These are phyloP conservation scores for Sminthurinus aureus DNA, from an alignment of 2,888 invertebrate species.

Conservation along the genomic window DNA sequence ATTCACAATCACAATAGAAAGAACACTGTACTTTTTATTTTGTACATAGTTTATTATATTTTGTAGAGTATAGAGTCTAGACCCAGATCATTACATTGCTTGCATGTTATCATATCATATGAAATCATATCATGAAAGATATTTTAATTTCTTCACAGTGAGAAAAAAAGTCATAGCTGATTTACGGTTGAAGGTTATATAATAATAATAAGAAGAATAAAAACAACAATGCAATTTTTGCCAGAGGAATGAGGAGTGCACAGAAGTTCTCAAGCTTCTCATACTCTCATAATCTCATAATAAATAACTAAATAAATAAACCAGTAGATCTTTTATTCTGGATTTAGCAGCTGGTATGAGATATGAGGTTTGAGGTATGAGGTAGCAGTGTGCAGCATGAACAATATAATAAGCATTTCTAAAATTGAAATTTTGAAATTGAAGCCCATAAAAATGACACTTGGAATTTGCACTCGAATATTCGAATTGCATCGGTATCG, in stretches of 20 bases:
- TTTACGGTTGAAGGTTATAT: background rate
- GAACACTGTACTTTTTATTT: too few species aligned
- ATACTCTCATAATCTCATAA: too few species aligned
- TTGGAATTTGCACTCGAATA: background rate
- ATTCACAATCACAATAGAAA: too few species aligned
- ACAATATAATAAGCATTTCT: background rate
- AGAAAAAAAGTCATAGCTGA: background rate
- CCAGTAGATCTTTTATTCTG: too few species aligned
- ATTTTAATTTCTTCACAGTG: background rate
- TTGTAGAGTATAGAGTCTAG: too few species aligned
- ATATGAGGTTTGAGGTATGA: too few species aligned
- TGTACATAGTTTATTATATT: too few species aligned
- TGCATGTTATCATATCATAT: background rate
- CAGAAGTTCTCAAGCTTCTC: background rate
- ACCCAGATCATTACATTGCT: too few species aligned
- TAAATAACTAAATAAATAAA: too few species aligned
- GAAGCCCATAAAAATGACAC: constrained; percentile 14
- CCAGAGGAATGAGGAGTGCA: background rate
- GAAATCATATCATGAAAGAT: background rate
- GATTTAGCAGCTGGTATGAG: too few species aligned
- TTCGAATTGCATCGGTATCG: background rate
- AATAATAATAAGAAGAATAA: background rate
- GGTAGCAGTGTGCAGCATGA: background rate
- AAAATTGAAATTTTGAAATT: background rate
- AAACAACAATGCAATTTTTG: background rate